These are phyloP conservation scores for Gobius niger DNA, from an alignment of 2,113 vertebrate species.

Conservation along the genomic window DNA sequence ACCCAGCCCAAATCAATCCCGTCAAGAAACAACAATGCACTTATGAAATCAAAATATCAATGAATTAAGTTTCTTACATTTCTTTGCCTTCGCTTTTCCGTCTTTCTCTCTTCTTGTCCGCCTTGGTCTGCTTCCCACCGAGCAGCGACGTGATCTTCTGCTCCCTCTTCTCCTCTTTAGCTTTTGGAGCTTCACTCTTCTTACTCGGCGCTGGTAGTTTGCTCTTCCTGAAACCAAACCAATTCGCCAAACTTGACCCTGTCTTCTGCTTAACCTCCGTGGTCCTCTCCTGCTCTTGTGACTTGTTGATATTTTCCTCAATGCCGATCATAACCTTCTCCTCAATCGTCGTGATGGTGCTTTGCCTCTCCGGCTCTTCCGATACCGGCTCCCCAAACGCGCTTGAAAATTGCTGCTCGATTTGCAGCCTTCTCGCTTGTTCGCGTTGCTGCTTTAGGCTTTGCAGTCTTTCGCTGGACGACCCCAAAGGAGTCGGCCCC, in stretches of 20 bases:
- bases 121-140: constrained; percentile 82
- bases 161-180: constrained; percentile 86
- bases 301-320: constrained; percentile 89
- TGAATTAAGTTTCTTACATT: constrained; percentile 68
- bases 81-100: constrained; percentile 82
- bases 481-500: constrained; percentile 57
- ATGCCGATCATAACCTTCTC: constrained; percentile 96
- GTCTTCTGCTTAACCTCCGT: constrained; percentile 81
- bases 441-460: constrained; percentile 70
- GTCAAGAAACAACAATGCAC: background rate
- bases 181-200: constrained; percentile 80
- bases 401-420: constrained; percentile 73
- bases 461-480: constrained; percentile 71
- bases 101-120: constrained; percentile 85
- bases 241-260: constrained; percentile 85
- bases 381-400: constrained; percentile 83
- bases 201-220: constrained; percentile 87
- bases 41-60: background rate
- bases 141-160: constrained; percentile 80
- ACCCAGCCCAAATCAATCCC: background rate
- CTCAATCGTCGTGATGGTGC: constrained; percentile 84
- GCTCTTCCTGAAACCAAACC: constrained; percentile 91
- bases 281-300: constrained; percentile 81
- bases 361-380: constrained; percentile 77
- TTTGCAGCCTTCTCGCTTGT: constrained; percentile 71